Percentiles rank a stretch among this genome's conserved stretches.
Conservation (phyloP, 2,797 vertebrate genomes). For the Sebastes ruberrimus region DNA sequence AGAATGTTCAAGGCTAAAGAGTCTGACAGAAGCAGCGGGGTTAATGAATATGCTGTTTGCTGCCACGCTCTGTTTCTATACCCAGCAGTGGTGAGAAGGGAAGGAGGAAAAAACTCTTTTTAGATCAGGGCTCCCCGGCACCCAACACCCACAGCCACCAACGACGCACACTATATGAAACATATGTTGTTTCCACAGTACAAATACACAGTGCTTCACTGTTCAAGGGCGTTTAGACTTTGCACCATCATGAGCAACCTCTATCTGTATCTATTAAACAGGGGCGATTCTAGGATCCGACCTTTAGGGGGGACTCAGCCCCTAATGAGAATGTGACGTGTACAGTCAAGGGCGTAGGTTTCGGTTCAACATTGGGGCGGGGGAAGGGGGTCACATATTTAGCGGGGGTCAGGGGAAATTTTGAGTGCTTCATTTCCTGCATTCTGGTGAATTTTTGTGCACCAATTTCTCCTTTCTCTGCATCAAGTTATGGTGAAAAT, state of each 20-base stretch:
- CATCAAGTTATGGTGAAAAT: too few relatives aligned
- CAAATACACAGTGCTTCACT: constrained; percentile 27
- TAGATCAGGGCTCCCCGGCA: constrained; percentile 48
- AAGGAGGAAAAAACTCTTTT: constrained; percentile 43
- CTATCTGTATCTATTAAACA: neutral
- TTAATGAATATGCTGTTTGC: constrained; percentile 72
- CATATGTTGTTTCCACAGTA: constrained; percentile 44
- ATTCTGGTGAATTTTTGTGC: too few relatives aligned
- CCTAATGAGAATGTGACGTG: too few relatives aligned
- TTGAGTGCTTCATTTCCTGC: too few relatives aligned
- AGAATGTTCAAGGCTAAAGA: constrained; percentile 59
- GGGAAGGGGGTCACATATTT: too few relatives aligned
- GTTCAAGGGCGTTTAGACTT: constrained; percentile 35
- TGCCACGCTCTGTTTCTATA: constrained; percentile 55
- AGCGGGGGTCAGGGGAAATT: accelerated
- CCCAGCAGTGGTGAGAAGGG: constrained; percentile 49
- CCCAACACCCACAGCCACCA: constrained; percentile 48
- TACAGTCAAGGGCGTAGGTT: too few relatives aligned
- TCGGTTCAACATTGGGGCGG: too few relatives aligned
- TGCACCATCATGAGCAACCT: neutral
- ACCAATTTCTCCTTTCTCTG: too few relatives aligned
- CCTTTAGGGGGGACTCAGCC: too few relatives aligned
- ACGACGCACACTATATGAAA: constrained; percentile 57
- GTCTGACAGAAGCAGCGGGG: constrained; percentile 54
- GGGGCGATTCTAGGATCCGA: too few relatives aligned